A percentile compares a stretch with the other conserved stretches of the same genome.
Conservation (phyloP, 35 echinoderm and acorn worm genomes). For the Anneissia japonica region DNA sequence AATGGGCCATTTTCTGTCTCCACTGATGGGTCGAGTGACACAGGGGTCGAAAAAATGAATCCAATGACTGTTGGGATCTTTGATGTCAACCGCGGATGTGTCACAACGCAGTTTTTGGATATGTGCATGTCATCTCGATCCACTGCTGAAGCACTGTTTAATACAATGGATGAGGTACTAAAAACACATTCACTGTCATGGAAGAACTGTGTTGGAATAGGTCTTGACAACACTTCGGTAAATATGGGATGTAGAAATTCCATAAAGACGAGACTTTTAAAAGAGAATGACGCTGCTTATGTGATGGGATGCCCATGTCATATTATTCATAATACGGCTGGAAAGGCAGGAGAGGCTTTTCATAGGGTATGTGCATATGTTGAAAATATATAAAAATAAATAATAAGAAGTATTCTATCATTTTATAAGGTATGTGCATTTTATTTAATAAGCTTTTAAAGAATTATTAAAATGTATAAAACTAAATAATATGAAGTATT, state of each 20-base stretch:
- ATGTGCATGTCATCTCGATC: not conserved
- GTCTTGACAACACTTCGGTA: slow-evolving; percentile 16
- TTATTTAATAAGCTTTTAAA: not conserved
- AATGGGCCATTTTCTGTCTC: slow-evolving; percentile 2
- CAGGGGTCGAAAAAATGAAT: slow-evolving; percentile 13
- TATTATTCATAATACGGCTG: slow-evolving; percentile 3
- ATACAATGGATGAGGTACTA: not conserved
- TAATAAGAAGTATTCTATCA: too few relatives aligned
- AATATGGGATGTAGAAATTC: slow-evolving; percentile 8
- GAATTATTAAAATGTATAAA: too few relatives aligned
- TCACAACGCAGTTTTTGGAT: slow-evolving; percentile 7
- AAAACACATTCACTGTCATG: not conserved
- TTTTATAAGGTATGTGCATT: too few relatives aligned
- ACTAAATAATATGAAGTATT: not conserved
- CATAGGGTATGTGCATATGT: not conserved
- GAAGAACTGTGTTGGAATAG: slow-evolving; percentile 5
- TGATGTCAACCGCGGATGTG: not conserved
- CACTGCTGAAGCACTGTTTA: not conserved
- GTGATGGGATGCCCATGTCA: not conserved
- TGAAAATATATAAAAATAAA: too few relatives aligned
- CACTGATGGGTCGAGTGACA: slow-evolving; percentile 2
- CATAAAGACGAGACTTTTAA: not conserved
- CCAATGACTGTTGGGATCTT: slow-evolving; percentile 9
- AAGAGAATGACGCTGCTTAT: not conserved
- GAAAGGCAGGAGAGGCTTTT: not conserved